Evolutionary conservation across 2,888 invertebrate genomes (phyloP).

Genomic region (Melinaea marsaeus): DNA sequence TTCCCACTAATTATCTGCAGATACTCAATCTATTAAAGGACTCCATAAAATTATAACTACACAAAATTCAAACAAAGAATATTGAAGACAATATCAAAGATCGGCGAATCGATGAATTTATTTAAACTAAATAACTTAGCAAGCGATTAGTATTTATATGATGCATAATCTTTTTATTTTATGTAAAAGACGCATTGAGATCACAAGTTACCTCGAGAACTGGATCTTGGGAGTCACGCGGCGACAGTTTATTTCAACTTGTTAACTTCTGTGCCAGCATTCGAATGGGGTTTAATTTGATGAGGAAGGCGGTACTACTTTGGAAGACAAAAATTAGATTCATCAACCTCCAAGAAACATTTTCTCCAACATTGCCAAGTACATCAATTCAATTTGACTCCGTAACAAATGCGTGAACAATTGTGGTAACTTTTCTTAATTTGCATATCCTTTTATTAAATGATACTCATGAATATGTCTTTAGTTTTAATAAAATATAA

Average conservation of each 20-base stretch:
- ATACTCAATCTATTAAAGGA: too few species aligned
- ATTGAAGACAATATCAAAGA: too few species aligned
- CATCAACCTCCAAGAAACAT: slow-evolving; percentile 59
- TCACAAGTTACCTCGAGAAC: background rate
- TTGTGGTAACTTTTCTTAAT: slow-evolving; percentile 54
- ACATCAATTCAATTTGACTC: slow-evolving; percentile 60
- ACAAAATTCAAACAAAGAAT: too few species aligned
- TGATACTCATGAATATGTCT: slow-evolving; percentile 9
- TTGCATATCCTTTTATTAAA: slow-evolving; percentile 48
- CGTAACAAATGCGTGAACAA: slow-evolving; percentile 62
- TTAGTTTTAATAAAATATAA: slow-evolving; percentile 32
- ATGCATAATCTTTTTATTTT: too few species aligned
- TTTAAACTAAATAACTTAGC: background rate
- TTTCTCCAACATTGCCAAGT: slow-evolving; percentile 55
- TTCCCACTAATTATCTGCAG: too few species aligned
- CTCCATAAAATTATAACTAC: too few species aligned
- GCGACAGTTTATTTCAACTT: slow-evolving; percentile 75
- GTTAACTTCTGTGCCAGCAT: slow-evolving; percentile 61
- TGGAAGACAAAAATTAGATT: slow-evolving; percentile 71
- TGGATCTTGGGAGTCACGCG: slow-evolving; percentile 68
- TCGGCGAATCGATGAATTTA: background rate
- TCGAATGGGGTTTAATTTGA: slow-evolving; percentile 53
- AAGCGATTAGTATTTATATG: too few species aligned
- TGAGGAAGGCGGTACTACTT: slow-evolving; percentile 50
- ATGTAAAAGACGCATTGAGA: background rate